A percentile compares a stretch with the other conserved stretches of the same genome.
Evolutionary conservation across 2,113 vertebrate genomes (phyloP).

Genomic region (Amazona guildingii): DNA sequence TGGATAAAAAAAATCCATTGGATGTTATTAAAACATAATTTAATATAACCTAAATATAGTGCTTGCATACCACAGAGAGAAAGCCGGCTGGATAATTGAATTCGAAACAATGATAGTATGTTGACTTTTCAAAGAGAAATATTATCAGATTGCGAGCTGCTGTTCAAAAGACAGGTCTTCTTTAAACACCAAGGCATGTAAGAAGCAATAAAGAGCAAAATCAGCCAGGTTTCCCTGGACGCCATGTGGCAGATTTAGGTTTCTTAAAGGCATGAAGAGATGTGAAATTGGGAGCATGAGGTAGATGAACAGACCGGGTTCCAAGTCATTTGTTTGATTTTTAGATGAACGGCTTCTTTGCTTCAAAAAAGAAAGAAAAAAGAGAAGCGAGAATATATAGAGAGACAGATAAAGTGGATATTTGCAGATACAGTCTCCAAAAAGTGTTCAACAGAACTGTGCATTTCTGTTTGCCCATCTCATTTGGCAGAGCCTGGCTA

Average conservation of each 20-base stretch:
- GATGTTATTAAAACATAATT: conserved; percentile 77
- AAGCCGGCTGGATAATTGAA: conserved; percentile 55
- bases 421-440: background rate
- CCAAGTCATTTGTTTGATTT: conserved; percentile 7
- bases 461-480: accelerated
- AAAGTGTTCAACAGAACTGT: background rate
- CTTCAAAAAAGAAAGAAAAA: background rate
- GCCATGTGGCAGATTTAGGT: conserved; percentile 24
- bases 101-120: conserved; percentile 60
- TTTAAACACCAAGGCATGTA: conserved; percentile 40
- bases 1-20: conserved; percentile 64
- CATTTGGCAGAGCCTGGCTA: background rate
- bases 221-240: background rate
- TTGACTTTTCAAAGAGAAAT: conserved; percentile 71
- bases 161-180: conserved; percentile 53
- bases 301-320: background rate
- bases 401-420: background rate
- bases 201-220: conserved; percentile 57
- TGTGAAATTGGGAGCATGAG: background rate
- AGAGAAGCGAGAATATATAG: background rate
- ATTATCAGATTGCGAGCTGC: conserved; percentile 66
- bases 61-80: conserved; percentile 55
- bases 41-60: conserved; percentile 69
- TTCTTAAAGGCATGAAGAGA: conserved; percentile 8
- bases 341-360: background rate